Percentiles rank a stretch among this genome's conserved stretches.
Evolutionary conservation across 2,113 vertebrate species (phyloP).

Genomic region (Melanostigma gelatinosum): DNA sequence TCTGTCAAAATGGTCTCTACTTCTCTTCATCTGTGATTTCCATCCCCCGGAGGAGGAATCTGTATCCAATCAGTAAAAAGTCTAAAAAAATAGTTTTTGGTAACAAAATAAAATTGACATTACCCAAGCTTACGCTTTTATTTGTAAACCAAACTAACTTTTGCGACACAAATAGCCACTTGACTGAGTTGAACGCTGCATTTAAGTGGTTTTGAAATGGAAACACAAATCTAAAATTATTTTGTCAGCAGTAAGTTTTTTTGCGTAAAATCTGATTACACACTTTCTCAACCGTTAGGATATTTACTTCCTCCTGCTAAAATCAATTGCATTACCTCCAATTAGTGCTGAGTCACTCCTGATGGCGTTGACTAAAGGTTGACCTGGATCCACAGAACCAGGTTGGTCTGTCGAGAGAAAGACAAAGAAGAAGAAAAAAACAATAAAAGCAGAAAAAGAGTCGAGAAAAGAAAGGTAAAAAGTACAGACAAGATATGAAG

Average conservation of each 20-base stretch:
- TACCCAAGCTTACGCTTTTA: too few species aligned
- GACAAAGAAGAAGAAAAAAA: neutral
- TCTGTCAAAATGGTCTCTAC: too few species aligned
- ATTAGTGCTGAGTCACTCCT: slow-evolving; percentile 93
- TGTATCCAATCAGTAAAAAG: too few species aligned
- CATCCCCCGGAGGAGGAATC: too few species aligned
- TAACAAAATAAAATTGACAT: too few species aligned
- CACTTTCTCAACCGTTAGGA: neutral
- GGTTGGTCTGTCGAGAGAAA: slow-evolving; percentile 87
- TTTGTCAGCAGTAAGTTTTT: neutral
- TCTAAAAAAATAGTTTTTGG: too few species aligned
- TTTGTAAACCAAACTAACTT: neutral
- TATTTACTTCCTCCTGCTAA: neutral
- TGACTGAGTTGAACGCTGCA: slow-evolving; percentile 46
- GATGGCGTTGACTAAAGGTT: slow-evolving; percentile 90
- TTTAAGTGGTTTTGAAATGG: slow-evolving; percentile 41
- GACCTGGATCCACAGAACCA: slow-evolving; percentile 87
- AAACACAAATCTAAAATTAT: slow-evolving; percentile 3
- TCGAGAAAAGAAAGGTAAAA: neutral
- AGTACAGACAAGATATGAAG: neutral
- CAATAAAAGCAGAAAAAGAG: neutral
- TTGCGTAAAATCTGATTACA: too few species aligned
- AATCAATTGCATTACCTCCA: slow-evolving; percentile 86
- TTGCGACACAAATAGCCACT: neutral
- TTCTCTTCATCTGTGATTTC: too few species aligned